phyloP scores from a whole-genome alignment of 2,113 vertebrate species.

The Ceratotherium simum region DNA sequence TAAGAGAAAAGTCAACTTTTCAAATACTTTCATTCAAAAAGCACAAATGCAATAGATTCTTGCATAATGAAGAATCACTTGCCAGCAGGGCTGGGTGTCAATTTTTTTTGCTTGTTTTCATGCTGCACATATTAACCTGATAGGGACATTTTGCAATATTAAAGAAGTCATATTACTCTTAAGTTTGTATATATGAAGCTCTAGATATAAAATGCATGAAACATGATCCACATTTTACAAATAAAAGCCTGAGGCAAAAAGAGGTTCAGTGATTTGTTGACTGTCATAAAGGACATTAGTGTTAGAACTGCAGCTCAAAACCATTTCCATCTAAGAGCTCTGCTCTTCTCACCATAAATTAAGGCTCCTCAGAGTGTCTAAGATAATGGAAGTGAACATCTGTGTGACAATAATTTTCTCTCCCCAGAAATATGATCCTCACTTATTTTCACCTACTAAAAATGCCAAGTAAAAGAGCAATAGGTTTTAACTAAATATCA shows the following conservation, averaged over 20 bases:
- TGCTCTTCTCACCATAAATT: not conserved
- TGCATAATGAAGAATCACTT: not conserved
- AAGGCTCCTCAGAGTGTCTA: not conserved
- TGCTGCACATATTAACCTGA: not conserved
- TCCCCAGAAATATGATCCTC: accelerated
- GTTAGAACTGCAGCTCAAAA: not conserved
- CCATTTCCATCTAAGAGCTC: not conserved
- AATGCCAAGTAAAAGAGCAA: not conserved
- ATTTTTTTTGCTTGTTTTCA: not conserved
- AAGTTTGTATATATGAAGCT: accelerated
- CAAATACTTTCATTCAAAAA: not conserved
- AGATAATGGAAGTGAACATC: not conserved
- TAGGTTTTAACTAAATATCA: not conserved
- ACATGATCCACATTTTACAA: not conserved
- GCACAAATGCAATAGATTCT: accelerated
- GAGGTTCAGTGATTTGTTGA: not conserved
- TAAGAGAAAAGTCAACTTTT: not conserved
- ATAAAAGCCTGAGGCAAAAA: not conserved
- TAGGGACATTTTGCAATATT: not conserved
- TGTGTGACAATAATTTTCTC: not conserved
- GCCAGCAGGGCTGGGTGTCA: accelerated
- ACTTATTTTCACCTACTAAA: not conserved
- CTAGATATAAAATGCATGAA: not conserved
- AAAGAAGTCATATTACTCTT: not conserved
- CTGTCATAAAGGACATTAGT: accelerated